A percentile compares a stretch with the other conserved stretches of the same genome.
These are phyloP conservation scores for Cassiopea xamachana DNA, from an alignment of 30 jellyfish, hydroid and myxozoan species.

Conservation along the genomic window DNA sequence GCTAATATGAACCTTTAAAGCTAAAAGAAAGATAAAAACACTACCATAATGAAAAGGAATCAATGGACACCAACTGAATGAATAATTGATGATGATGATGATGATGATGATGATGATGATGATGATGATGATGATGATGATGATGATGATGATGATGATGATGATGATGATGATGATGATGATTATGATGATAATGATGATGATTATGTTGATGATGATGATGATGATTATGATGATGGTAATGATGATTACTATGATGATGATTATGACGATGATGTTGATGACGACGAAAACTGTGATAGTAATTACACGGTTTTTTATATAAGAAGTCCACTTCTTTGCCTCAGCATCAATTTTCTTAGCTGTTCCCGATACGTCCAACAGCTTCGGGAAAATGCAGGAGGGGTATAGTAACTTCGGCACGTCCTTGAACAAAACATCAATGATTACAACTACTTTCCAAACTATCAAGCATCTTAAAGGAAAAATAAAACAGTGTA, in stretches of 20 bases:
- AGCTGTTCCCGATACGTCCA: no score
- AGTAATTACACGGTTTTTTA: neutral
- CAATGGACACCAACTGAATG: neutral
- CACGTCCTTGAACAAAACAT: no score
- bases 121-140: slow-evolving; percentile 10
- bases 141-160: slow-evolving; percentile 3
- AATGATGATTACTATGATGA: neutral
- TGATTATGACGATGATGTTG: neutral
- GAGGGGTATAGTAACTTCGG: no score
- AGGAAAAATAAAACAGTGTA: neutral
- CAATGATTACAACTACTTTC: no score
- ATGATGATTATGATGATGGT: neutral
- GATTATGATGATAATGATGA: no score
- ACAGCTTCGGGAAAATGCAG: no score
- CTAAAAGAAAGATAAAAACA: slow-evolving; percentile 22
- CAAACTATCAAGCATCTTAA: no score
- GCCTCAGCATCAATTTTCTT: no score
- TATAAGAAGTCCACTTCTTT: no score
- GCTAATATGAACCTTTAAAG: slow-evolving; percentile 75
- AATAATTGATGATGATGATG: neutral
- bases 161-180: slow-evolving; percentile 7
- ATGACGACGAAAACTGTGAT: neutral
- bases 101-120: slow-evolving; percentile 10
- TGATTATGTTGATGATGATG: no score
- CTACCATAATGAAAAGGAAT: neutral